phyloP scores from a whole-genome alignment of 1,140 invertebrate species.

The Vanessa tameamea region DNA sequence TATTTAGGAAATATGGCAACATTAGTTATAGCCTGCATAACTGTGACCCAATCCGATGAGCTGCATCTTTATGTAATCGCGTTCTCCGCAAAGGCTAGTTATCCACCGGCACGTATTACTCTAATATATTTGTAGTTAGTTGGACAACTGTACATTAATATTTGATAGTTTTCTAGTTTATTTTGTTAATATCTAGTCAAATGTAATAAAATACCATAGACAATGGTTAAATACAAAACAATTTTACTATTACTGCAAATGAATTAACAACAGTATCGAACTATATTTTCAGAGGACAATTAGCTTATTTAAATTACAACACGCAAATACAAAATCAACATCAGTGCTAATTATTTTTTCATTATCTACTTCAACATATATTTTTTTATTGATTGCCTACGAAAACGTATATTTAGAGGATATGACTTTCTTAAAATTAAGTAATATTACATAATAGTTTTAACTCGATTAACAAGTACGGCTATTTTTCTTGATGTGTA shows the following conservation, averaged over 20 bases:
- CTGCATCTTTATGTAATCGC: conserved; percentile 28
- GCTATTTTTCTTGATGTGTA: not conserved
- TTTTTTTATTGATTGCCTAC: no score
- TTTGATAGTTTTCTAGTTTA: no score
- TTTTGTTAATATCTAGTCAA: no score
- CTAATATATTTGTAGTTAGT: not conserved
- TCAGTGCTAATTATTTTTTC: not conserved
- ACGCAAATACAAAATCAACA: conserved; percentile 5
- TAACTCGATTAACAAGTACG: no score
- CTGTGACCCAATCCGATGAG: conserved; percentile 35
- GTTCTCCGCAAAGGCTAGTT: not conserved
- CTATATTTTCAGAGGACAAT: not conserved
- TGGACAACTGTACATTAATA: not conserved
- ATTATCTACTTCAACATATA: not conserved
- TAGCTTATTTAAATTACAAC: conserved; percentile 2
- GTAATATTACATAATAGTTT: no score
- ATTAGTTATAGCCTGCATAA: conserved; percentile 18
- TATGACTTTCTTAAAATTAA: no score
- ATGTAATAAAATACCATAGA: no score
- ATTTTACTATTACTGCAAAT: not conserved
- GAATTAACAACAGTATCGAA: not conserved
- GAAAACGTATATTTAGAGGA: no score
- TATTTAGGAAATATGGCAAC: conserved; percentile 23
- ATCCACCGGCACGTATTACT: conserved; percentile 8
- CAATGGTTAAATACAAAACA: not conserved